These are phyloP conservation scores for Chrysolina americana DNA, from an alignment of 2,888 invertebrate species.

Conservation along the genomic window DNA sequence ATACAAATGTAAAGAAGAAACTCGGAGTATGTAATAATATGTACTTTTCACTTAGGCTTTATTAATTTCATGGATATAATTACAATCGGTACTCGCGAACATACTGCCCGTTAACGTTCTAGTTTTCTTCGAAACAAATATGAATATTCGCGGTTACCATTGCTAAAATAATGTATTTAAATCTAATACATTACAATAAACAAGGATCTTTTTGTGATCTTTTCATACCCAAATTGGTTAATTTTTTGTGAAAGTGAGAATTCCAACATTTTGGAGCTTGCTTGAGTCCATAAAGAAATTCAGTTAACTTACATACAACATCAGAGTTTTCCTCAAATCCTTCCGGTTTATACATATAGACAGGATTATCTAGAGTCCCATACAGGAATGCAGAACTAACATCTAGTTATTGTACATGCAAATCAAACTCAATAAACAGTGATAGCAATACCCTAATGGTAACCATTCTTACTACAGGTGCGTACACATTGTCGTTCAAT, in stretches of 20 bases:
- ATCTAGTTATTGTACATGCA: conserved; percentile 31
- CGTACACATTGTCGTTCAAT: neutral
- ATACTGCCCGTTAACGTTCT: no score
- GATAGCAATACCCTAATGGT: neutral
- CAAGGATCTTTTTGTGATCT: conserved; percentile 31
- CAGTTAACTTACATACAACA: conserved; percentile 32
- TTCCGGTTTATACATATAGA: conserved; percentile 37
- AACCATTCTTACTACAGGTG: neutral
- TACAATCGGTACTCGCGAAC: no score
- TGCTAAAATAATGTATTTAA: no score
- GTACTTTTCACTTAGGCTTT: no score
- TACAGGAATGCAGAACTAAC: conserved; percentile 41
- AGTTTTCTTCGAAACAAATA: no score
- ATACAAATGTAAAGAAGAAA: no score
- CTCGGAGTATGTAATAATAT: no score
- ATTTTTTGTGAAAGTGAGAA: conserved; percentile 22
- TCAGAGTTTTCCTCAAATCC: conserved; percentile 11
- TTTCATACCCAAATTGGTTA: conserved; percentile 18
- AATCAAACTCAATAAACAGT: neutral
- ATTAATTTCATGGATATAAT: no score
- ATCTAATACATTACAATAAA: no score
- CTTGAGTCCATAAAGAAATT: conserved; percentile 33
- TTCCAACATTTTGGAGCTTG: conserved; percentile 40
- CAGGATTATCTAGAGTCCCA: conserved; percentile 35
- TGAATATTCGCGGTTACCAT: no score